These are phyloP conservation scores for Rhinogobius similis DNA, from an alignment of 2,113 vertebrate species.

Conservation along the genomic window DNA sequence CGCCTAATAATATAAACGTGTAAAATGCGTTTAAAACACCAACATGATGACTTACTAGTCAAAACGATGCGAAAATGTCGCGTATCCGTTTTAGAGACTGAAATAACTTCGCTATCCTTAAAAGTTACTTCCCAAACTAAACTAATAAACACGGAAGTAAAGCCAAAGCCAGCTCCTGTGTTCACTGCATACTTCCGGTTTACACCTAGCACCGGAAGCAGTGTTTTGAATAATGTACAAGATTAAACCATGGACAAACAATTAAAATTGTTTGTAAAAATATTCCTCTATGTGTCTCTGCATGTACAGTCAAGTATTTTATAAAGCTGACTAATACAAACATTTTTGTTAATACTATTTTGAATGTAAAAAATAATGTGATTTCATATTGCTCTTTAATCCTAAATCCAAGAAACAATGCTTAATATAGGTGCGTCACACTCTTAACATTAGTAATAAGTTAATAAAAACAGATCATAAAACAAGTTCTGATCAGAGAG, in stretches of 20 bases:
- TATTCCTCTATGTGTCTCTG: too few relatives aligned
- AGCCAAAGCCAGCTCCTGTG: background rate
- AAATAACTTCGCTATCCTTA: background rate
- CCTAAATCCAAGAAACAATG: too few relatives aligned
- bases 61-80: background rate
- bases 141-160: slow-evolving; percentile 67
- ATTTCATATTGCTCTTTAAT: too few relatives aligned
- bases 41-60: slow-evolving; percentile 21
- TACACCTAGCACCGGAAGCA: background rate
- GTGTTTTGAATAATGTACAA: background rate
- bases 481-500: background rate
- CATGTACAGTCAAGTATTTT: background rate
- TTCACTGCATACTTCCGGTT: slow-evolving; percentile 24
- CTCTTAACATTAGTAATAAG: background rate
- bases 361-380: too few relatives aligned
- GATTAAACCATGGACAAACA: too few relatives aligned
- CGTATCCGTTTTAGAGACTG: background rate
- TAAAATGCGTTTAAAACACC: background rate
- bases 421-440: too few relatives aligned
- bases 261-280: background rate
- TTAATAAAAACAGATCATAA: background rate
- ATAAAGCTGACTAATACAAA: background rate
- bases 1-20: background rate
- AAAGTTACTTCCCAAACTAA: slow-evolving; percentile 14
- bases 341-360: too few relatives aligned